phyloP scores from a whole-genome alignment of 2,113 vertebrate genomes.

The Notarius quadriscutis region DNA sequence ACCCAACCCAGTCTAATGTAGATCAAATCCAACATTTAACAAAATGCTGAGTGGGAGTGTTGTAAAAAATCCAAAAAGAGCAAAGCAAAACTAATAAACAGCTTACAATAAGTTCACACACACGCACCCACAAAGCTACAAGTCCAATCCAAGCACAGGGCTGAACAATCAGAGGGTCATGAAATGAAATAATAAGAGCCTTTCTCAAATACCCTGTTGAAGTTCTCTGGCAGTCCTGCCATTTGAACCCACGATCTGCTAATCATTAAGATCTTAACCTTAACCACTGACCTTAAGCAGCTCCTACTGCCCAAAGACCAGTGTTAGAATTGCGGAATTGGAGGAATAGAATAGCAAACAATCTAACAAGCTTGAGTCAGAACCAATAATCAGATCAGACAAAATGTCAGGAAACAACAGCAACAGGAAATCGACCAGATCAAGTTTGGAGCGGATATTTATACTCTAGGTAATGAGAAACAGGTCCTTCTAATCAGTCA shows the following conservation, averaged over 20 bases:
- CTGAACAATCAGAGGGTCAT: background rate
- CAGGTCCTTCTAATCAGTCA: slow-evolving; percentile 22
- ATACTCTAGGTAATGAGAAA: slow-evolving; percentile 29
- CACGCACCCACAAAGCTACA: too few species aligned
- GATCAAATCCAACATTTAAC: background rate
- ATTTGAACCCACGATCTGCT: background rate
- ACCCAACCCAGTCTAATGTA: background rate
- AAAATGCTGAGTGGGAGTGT: background rate
- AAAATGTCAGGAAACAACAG: slow-evolving; percentile 29
- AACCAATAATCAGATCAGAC: slow-evolving; percentile 27
- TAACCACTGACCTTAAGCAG: slow-evolving; percentile 6
- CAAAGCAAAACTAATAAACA: background rate
- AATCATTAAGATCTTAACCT: background rate
- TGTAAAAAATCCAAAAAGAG: background rate
- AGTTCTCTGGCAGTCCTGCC: background rate
- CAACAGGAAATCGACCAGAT: slow-evolving; percentile 31
- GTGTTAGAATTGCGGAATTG: background rate
- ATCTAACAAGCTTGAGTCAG: background rate
- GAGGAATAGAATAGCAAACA: background rate
- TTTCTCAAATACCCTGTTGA: background rate
- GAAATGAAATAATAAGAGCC: background rate
- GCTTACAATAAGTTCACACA: background rate
- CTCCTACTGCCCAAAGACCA: background rate
- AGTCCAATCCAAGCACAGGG: background rate
- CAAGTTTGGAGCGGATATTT: slow-evolving; percentile 17